Percentiles rank a stretch among this genome's conserved stretches.
Evolutionary conservation across 1,140 invertebrate genomes (phyloP).

Genomic region (Atta texana): DNA sequence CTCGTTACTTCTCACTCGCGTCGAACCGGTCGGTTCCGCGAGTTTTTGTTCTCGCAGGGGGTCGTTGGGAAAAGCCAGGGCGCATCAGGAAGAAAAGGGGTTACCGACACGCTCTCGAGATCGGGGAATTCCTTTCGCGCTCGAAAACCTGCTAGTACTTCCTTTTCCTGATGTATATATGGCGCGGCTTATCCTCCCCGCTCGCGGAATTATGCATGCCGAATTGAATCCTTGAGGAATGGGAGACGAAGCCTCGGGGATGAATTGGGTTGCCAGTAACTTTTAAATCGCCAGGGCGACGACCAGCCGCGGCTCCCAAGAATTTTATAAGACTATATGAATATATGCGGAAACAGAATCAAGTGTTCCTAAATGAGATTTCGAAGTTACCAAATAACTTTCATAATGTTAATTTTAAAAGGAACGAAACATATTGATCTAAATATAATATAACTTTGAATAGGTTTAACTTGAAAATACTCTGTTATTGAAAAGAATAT

Average conservation of each 20-base stretch:
- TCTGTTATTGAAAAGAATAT: neutral
- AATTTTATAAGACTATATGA: slow-evolving; percentile 19
- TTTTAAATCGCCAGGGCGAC: slow-evolving; percentile 57
- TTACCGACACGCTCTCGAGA: slow-evolving; percentile 41
- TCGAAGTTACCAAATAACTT: neutral
- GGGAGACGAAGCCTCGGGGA: slow-evolving; percentile 6
- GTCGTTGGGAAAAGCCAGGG: slow-evolving; percentile 72
- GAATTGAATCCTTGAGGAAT: slow-evolving; percentile 52
- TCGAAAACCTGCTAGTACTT: slow-evolving; percentile 66
- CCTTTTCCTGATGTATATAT: slow-evolving; percentile 62
- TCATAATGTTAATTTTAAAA: neutral
- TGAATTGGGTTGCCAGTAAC: slow-evolving; percentile 38
- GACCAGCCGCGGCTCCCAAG: slow-evolving; percentile 22
- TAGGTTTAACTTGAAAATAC: neutral
- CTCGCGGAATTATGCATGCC: slow-evolving; percentile 45
- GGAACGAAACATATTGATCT: neutral
- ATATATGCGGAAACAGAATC: slow-evolving; percentile 17
- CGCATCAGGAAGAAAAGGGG: slow-evolving; percentile 72
- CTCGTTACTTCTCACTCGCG: slow-evolving; percentile 41
- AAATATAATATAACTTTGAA: neutral
- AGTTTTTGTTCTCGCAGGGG: slow-evolving; percentile 70
- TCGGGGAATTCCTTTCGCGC: slow-evolving; percentile 54
- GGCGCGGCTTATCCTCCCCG: slow-evolving; percentile 36
- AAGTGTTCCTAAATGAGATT: neutral
- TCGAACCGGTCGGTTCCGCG: slow-evolving; percentile 68